Base-by-base conservation (phyloP, 2,888 invertebrate species). In the Dolichopus griseipennis region DNA sequence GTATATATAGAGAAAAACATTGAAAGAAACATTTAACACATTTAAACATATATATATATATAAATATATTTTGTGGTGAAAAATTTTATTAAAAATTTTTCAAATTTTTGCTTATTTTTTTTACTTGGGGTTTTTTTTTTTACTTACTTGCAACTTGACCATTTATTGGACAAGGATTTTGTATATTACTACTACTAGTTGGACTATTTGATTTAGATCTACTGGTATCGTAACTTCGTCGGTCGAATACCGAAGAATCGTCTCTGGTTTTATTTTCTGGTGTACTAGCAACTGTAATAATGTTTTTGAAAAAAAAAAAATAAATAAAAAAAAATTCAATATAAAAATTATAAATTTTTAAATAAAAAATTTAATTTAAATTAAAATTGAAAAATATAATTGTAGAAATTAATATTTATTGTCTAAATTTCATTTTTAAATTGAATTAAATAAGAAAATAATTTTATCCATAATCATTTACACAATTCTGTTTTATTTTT, bases 261-360 rank as follows among this genome's bases (percentile, higher is more conserved):
- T 87, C 88, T 78, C 84, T 77, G 79, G 84, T 79, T 73, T 84
- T 81, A 79, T 86, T 84, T 80, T 91, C 91, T 74, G 91, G 91
- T 73, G 91, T 90, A 83, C 91, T 91, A 82, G 92, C 92, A 85
- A 92, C 91, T 92, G 88, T 69, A 89, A 89, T 79, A 79, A 79
- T 12, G 12, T 15, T 12, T 41, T 69, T 72, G 70, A 72, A 68
- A 61, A 69, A 69, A 68, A 27, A 70, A 71, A 73, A 68, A 65
- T 52, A 71, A 34, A 75, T 62, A 37, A 20, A 52, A 65, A 52
- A 18, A 52, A 52, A 18, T 12, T 52, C 10, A 52, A 52, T 2
- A 52, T 52, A 52, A 52, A 37, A 52, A 41, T 4, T 3, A 52
- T 52, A 18, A 52, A 18, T 1, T n/a, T n/a, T n/a, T n/a, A n/a